Evolutionary conservation across 1,140 invertebrate genomes (phyloP), one percentile per base, ranked within the genome.

Genomic region (Lethrus apterus): DNA sequence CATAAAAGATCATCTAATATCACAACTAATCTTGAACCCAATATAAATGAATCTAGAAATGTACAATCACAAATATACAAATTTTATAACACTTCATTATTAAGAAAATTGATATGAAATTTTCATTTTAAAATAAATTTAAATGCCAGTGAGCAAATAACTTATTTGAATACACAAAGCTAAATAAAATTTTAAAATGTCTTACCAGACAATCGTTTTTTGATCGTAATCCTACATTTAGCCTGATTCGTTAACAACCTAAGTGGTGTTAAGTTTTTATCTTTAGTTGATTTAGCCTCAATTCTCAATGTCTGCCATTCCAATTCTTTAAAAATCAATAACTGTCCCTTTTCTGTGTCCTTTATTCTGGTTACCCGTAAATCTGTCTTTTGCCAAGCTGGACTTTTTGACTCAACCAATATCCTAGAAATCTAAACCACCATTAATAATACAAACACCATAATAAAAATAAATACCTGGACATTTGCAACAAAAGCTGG

Each of bases 1-100:
- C 96, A 99, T n/a, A 98, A 72, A 20, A 98, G 72, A 66, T 98
- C 94, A 70, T 98, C 93, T 34, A 98, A 77, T 53, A 97, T 86
- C 14, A 98, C 75, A 40, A 93, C 86, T 32, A 99, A 70, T 33
- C 92, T 80, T 31, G 93, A 96, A 4, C 91, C 89, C 53, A 98
- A 75, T 21, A 98, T 81, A 55, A 88, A 85, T 67, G 91, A 97
- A 70, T 98, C 96, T 93, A 63, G 51, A 68, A 71, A 62, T 52
- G 17, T 48, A 36, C 33, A 7, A 33, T 8, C 5, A 9, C 14
- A 33, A 33, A 5, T 33, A 33, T 33, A 33, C 13, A 33, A 33
- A 33, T 33, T 8, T 15, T 9, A 5, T 15, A 14, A 33, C n/a
- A n/a, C 24, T 26, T n/a, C n/a, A n/a, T n/a, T n/a, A n/a, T n/a